Evolutionary conservation across 2,888 invertebrate species (phyloP).

Genomic region (Torymus texanus): DNA sequence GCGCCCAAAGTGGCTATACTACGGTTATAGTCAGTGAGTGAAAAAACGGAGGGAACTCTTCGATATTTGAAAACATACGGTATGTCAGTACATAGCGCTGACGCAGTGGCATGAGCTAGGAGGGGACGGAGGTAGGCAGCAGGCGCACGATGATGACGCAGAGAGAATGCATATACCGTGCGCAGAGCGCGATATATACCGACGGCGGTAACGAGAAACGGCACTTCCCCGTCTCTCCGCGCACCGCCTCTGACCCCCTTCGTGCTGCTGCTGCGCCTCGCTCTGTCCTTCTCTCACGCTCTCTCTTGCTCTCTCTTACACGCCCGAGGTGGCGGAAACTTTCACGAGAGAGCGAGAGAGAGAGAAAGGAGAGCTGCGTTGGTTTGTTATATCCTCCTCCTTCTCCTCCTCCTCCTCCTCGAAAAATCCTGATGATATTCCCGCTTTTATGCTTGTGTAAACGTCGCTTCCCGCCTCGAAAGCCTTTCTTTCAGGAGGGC

Average conservation of each 20-base stretch:
- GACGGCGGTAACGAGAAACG: constrained; percentile 51
- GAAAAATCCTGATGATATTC: constrained; percentile 15
- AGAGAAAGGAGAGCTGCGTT: too few relatives aligned
- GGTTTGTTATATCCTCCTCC: too few relatives aligned
- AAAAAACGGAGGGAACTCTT: constrained; percentile 43
- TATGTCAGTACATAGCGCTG: background rate
- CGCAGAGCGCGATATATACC: constrained; percentile 32
- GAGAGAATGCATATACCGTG: constrained; percentile 3
- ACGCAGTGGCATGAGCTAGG: background rate
- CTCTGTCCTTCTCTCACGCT: background rate
- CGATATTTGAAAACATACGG: constrained; percentile 35
- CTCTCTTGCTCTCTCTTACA: background rate
- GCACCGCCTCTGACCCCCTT: constrained; percentile 35
- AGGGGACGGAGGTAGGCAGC: background rate
- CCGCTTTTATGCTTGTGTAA: constrained; percentile 19
- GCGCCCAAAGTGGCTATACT: too few relatives aligned
- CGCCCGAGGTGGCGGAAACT: constrained; percentile 29
- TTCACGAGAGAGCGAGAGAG: constrained; percentile 24
- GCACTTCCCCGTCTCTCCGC: constrained; percentile 21
- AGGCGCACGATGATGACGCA: constrained; percentile 32
- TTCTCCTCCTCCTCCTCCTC: too few relatives aligned
- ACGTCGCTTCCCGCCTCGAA: background rate
- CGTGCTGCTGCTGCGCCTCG: background rate
- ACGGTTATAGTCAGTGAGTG: too few relatives aligned
- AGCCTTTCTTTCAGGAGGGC: background rate